A percentile compares a stretch with the other conserved stretches of the same genome.
Conservation (phyloP, 2,888 invertebrate genomes). For the Allolobophora icterica region DNA sequence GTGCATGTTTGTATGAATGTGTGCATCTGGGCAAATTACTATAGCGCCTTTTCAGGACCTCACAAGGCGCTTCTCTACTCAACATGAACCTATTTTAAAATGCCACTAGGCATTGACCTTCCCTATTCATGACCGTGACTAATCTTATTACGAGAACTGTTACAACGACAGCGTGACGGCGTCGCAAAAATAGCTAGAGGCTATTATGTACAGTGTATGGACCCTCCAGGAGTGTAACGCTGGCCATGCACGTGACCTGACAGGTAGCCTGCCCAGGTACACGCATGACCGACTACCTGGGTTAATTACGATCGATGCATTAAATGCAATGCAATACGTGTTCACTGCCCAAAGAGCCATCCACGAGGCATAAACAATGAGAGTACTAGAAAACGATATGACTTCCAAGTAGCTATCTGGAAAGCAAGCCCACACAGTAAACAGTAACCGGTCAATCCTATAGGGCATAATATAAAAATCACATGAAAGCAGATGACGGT, state of each 20-base stretch:
- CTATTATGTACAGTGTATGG: not conserved
- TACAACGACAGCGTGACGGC: not conserved
- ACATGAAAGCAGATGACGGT: not conserved
- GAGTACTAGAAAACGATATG: not conserved
- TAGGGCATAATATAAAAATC: not conserved
- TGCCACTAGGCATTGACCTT: not conserved
- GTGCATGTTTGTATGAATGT: not conserved
- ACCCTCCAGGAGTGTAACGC: not conserved
- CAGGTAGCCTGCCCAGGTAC: not conserved
- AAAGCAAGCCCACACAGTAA: not conserved
- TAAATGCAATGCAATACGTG: not conserved
- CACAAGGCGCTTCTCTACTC: not conserved
- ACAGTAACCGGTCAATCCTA: not conserved
- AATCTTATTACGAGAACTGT: not conserved
- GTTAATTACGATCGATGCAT: not conserved
- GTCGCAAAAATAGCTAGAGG: not conserved
- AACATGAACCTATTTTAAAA: conserved; percentile 2
- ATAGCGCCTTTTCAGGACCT: not conserved
- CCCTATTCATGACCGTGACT: not conserved
- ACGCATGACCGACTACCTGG: not conserved
- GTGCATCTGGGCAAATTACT: not conserved
- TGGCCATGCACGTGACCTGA: not conserved
- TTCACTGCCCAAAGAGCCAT: not conserved
- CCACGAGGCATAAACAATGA: not conserved
- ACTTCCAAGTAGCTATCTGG: not conserved